phyloP scores from a whole-genome alignment of 2,888 invertebrate genomes.

The Luperina testacea region DNA sequence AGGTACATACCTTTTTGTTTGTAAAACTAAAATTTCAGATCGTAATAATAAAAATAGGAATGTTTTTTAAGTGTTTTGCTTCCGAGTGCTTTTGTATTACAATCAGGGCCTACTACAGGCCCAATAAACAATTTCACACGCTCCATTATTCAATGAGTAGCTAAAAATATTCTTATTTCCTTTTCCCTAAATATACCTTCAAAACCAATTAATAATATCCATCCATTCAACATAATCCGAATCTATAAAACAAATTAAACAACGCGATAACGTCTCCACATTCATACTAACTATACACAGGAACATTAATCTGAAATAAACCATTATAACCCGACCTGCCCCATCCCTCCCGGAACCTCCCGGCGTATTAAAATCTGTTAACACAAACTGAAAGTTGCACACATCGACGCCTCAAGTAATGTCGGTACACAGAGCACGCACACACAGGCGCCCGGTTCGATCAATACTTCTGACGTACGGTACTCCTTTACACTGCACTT shows the following conservation, averaged over 20 bases:
- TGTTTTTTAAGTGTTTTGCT: too few relatives aligned
- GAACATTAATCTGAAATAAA: slow-evolving; percentile 30
- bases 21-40: too few relatives aligned
- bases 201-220: neutral
- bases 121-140: neutral
- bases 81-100: too few relatives aligned
- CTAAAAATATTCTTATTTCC: neutral
- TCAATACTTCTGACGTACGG: slow-evolving; percentile 67
- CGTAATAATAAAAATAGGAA: too few relatives aligned
- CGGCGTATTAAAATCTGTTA: slow-evolving; percentile 41
- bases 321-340: slow-evolving; percentile 36
- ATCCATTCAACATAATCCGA: slow-evolving; percentile 18
- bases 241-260: slow-evolving; percentile 40
- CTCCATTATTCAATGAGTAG: neutral
- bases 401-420: slow-evolving; percentile 47
- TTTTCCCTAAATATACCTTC: neutral
- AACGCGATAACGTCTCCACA: slow-evolving; percentile 32
- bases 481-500: slow-evolving; percentile 57
- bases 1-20: neutral
- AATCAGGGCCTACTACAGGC: neutral
- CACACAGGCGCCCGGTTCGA: slow-evolving; percentile 62
- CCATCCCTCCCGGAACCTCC: slow-evolving; percentile 1
- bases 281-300: slow-evolving; percentile 10
- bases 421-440: slow-evolving; percentile 51
- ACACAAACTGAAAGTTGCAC: slow-evolving; percentile 35